Evolutionary conservation across 2,797 vertebrate species (phyloP).

Genomic region (Spatula versicolor): DNA sequence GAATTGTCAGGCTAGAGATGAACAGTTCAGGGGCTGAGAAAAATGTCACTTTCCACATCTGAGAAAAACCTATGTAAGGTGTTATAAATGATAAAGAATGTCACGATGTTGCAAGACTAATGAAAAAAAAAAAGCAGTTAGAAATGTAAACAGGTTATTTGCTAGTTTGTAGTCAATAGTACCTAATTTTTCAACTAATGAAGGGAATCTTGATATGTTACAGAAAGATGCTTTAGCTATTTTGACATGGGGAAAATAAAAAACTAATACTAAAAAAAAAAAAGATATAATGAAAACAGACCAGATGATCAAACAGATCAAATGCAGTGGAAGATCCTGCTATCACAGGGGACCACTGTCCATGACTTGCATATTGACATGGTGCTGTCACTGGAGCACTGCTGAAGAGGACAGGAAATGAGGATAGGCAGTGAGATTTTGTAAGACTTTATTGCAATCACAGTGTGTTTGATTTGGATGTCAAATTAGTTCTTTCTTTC

Average conservation of each 20-base stretch:
- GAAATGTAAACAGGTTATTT: not conserved
- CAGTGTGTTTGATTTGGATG: not conserved
- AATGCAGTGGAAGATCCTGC: not conserved
- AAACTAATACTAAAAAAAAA: not conserved
- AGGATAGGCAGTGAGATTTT: not conserved
- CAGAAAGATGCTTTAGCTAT: not conserved
- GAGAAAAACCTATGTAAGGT: not conserved
- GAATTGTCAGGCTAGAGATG: not conserved
- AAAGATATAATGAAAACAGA: no score
- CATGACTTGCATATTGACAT: not conserved
- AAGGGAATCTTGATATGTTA: not conserved
- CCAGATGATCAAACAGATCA: not conserved
- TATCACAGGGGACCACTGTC: accelerated
- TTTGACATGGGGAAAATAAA: not conserved
- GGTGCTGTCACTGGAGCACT: not conserved
- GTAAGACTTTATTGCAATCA: not conserved
- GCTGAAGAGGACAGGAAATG: not conserved
- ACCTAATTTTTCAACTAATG: not conserved
- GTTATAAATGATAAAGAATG: not conserved
- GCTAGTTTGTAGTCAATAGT: not conserved
- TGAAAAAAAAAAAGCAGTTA: not conserved
- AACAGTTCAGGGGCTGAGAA: not conserved
- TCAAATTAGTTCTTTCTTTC: not conserved
- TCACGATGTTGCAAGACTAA: not conserved
- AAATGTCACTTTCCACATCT: not conserved